Evolutionary conservation across 2,113 vertebrate species (phyloP).

Genomic region (Opisthocomus hoazin): DNA sequence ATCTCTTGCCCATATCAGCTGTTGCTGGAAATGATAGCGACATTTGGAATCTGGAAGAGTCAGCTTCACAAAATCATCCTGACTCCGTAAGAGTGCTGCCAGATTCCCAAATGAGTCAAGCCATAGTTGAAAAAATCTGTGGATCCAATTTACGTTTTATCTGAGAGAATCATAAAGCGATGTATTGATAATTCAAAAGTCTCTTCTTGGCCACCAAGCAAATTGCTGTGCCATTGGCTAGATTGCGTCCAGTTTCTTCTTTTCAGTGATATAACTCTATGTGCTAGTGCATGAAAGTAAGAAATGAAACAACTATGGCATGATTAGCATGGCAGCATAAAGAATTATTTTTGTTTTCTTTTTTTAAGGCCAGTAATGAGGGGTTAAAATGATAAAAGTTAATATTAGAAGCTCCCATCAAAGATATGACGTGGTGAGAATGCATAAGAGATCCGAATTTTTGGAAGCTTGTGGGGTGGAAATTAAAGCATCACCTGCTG

Average conservation of each 20-base stretch:
- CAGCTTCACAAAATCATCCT: neutral
- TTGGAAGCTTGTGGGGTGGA: neutral
- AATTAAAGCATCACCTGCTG: neutral
- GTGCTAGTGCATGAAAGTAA: neutral
- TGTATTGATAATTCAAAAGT: neutral
- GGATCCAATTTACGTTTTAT: neutral
- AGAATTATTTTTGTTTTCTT: neutral
- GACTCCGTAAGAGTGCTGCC: neutral
- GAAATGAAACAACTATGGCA: neutral
- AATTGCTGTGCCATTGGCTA: neutral
- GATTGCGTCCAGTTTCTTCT: neutral
- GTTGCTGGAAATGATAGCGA: neutral
- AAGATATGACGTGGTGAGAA: neutral
- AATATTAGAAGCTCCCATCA: neutral
- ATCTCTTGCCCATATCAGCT: neutral
- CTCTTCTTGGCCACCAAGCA: neutral
- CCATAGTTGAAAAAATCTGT: neutral
- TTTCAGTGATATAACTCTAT: neutral
- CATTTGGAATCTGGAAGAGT: constrained; percentile 9
- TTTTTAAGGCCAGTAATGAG: neutral
- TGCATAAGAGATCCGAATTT: neutral
- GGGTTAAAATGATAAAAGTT: neutral
- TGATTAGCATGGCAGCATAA: neutral
- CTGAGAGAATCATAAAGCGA: neutral
- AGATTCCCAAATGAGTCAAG: constrained; percentile 7